Evolutionary conservation across 2,113 vertebrate species (phyloP).

Genomic region (Galeopterus variegatus): DNA sequence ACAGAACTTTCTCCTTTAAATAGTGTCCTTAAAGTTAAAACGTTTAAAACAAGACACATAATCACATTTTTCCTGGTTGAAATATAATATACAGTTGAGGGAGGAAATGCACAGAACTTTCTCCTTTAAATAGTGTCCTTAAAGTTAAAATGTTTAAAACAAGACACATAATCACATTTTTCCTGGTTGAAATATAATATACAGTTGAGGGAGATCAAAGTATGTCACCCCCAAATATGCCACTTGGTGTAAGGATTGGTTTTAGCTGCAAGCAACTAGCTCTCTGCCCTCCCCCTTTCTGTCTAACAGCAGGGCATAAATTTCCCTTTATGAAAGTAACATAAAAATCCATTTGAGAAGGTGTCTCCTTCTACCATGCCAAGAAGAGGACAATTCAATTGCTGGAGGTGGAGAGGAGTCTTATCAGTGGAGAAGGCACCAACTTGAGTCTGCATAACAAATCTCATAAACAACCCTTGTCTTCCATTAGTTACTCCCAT

Average conservation of each 20-base stretch:
- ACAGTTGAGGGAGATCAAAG: background rate
- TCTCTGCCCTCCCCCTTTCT: background rate
- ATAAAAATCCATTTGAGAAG: background rate
- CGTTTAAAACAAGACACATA: background rate
- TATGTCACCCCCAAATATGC: fast-evolving
- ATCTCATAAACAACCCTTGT: background rate
- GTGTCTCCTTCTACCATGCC: background rate
- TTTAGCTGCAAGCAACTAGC: background rate
- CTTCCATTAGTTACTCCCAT: background rate
- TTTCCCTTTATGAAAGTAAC: background rate
- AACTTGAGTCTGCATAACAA: too few relatives aligned
- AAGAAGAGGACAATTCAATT: background rate
- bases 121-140: background rate
- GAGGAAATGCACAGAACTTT: background rate
- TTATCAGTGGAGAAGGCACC: background rate
- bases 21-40: background rate
- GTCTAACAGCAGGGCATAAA: background rate
- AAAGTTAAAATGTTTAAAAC: background rate
- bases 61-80: background rate
- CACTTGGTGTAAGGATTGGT: fast-evolving
- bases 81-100: background rate
- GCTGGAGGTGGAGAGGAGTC: too few relatives aligned
- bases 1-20: background rate
- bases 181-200: background rate
- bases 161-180: background rate